Percentiles rank a stretch among this genome's conserved stretches.
These are phyloP conservation scores for Zygaena filipendulae DNA, from an alignment of 2,888 invertebrate genomes.

Conservation along the genomic window DNA sequence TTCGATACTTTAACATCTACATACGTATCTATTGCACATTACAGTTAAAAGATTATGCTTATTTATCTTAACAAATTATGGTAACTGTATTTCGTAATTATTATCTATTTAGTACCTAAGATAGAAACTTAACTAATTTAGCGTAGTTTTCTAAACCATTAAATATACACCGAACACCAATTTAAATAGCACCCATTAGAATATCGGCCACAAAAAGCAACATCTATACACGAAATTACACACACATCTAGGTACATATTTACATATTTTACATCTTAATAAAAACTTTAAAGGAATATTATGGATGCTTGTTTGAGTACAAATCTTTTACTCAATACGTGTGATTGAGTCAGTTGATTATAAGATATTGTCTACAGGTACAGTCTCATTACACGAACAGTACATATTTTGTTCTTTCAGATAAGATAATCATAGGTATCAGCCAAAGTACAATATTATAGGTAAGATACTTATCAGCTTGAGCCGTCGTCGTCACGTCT, in stretches of 20 bases:
- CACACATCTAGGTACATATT: slow-evolving; percentile 29
- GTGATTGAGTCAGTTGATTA: slow-evolving; percentile 16
- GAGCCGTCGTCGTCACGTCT: no score
- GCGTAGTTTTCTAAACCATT: no score
- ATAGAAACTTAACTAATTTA: not conserved
- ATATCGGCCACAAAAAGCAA: slow-evolving; percentile 59
- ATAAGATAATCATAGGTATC: no score
- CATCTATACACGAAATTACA: slow-evolving; percentile 36
- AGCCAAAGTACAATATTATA: no score
- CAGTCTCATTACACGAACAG: slow-evolving; percentile 55
- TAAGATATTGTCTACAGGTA: no score
- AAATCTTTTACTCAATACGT: slow-evolving; percentile 15
- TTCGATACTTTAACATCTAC: slow-evolving; percentile 22
- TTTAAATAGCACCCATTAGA: slow-evolving; percentile 64
- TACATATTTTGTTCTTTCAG: no score
- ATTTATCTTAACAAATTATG: slow-evolving; percentile 37
- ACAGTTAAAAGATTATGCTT: slow-evolving; percentile 50
- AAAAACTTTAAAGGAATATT: slow-evolving; percentile 29
- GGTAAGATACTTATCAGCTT: no score
- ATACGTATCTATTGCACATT: slow-evolving; percentile 50
- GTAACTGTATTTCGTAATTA: slow-evolving; percentile 49
- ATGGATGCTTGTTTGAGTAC: no score
- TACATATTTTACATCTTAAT: slow-evolving; percentile 53
- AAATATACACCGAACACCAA: slow-evolving; percentile 53
- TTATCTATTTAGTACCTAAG: slow-evolving; percentile 2